phyloP scores from a whole-genome alignment of 2,113 vertebrate genomes.

The Bos taurus region DNA sequence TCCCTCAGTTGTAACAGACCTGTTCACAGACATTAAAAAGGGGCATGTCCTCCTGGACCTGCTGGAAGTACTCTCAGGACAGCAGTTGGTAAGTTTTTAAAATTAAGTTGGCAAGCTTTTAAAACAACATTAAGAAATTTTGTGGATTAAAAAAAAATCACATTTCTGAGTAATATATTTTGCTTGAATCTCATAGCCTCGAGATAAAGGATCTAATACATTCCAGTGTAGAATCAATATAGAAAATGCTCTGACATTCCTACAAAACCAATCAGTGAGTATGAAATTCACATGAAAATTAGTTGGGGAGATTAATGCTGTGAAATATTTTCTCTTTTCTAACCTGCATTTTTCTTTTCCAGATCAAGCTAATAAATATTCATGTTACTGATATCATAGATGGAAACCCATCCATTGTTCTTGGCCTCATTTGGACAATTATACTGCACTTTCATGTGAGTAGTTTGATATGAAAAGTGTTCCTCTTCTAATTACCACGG shows the following conservation, averaged over 20 bases:
- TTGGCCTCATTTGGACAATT: slow-evolving; percentile 97
- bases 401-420: slow-evolving; percentile 95
- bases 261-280: slow-evolving; percentile 91
- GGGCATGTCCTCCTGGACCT: slow-evolving; percentile 93
- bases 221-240: slow-evolving; percentile 95
- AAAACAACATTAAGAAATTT: slow-evolving; percentile 79
- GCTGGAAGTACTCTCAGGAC: slow-evolving; percentile 94
- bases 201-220: slow-evolving; percentile 89
- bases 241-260: slow-evolving; percentile 90
- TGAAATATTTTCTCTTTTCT: slow-evolving; percentile 61
- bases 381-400: slow-evolving; percentile 95
- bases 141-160: neutral
- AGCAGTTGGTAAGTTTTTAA: slow-evolving; percentile 87
- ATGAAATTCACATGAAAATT: slow-evolving; percentile 49
- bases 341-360: slow-evolving; percentile 54
- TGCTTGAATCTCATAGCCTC: slow-evolving; percentile 82
- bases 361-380: slow-evolving; percentile 99
- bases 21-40: slow-evolving; percentile 90
- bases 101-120: slow-evolving; percentile 80
- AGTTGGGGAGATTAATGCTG: neutral
- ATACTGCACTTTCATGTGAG: slow-evolving; percentile 98
- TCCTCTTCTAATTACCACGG: neutral
- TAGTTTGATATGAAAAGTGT: slow-evolving; percentile 45
- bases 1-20: slow-evolving; percentile 85
- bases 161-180: neutral